These are phyloP conservation scores for Pocillopora meandrina DNA, from an alignment of 92 coral and sea anemone genomes.

Conservation along the genomic window DNA sequence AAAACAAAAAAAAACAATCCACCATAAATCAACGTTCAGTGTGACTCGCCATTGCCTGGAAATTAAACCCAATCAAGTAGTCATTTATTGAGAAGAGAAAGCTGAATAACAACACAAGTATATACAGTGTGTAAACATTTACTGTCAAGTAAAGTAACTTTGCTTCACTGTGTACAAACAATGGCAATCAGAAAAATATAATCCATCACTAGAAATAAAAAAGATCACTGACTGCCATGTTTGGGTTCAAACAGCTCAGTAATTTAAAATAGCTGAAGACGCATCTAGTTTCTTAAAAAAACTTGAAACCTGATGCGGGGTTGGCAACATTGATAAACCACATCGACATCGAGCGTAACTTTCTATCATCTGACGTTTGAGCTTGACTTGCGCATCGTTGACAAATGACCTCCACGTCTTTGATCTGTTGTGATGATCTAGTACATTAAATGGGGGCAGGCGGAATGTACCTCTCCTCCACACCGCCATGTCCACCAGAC, in stretches of 20 bases:
- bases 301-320: background rate
- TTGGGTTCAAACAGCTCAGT: background rate
- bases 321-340: no score
- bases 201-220: no score
- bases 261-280: no score
- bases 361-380: conserved; percentile 20
- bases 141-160: no score
- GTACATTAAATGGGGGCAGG: background rate
- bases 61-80: no score
- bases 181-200: no score
- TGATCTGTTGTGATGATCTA: background rate
- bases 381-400: conserved; percentile 6
- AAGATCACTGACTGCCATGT: no score
- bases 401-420: conserved; percentile 12
- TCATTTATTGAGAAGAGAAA: no score
- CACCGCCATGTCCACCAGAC: conserved; percentile 8
- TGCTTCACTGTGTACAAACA: no score
- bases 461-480: background rate
- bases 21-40: background rate
- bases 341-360: conserved; percentile 16
- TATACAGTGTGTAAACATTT: background rate
- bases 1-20: no score
- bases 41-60: no score
- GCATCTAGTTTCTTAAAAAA: background rate
- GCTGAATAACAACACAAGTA: no score